phyloP scores from a whole-genome alignment of 1,140 invertebrate species.

The Antheraea pernyi region DNA sequence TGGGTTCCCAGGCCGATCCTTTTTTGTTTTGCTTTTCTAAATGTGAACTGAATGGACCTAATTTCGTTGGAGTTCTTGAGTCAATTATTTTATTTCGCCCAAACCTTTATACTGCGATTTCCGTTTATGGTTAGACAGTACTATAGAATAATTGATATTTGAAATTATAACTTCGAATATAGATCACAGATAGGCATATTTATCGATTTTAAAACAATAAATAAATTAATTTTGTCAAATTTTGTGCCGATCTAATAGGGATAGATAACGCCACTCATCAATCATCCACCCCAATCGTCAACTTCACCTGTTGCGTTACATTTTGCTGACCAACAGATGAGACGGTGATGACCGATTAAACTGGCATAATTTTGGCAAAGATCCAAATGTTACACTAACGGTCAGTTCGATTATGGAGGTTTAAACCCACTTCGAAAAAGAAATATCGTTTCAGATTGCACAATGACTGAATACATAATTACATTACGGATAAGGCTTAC shows the following conservation, averaged over 20 bases:
- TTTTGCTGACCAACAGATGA: neutral
- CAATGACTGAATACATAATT: too few relatives aligned
- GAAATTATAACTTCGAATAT: neutral
- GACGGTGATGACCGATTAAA: neutral
- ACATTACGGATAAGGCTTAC: too few relatives aligned
- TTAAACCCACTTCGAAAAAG: neutral
- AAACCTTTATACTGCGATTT: too few relatives aligned
- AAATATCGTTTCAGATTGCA: neutral
- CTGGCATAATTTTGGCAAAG: neutral
- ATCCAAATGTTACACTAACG: constrained; percentile 2
- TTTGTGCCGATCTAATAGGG: neutral
- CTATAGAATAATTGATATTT: too few relatives aligned
- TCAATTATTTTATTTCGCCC: too few relatives aligned
- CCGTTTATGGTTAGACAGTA: too few relatives aligned
- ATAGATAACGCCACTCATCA: neutral
- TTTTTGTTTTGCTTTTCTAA: constrained; percentile 1
- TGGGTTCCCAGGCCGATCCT: neutral
- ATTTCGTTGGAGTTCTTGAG: neutral
- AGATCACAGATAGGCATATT: neutral
- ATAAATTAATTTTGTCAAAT: neutral
- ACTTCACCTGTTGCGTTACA: neutral
- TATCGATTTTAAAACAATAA: neutral
- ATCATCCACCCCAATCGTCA: constrained; percentile 1
- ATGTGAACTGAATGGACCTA: neutral
- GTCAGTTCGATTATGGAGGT: neutral